A percentile compares a stretch with the other conserved stretches of the same genome.
Evolutionary conservation across 2,888 invertebrate species (phyloP).

Genomic region (Eudasyphora cyanicolor): DNA sequence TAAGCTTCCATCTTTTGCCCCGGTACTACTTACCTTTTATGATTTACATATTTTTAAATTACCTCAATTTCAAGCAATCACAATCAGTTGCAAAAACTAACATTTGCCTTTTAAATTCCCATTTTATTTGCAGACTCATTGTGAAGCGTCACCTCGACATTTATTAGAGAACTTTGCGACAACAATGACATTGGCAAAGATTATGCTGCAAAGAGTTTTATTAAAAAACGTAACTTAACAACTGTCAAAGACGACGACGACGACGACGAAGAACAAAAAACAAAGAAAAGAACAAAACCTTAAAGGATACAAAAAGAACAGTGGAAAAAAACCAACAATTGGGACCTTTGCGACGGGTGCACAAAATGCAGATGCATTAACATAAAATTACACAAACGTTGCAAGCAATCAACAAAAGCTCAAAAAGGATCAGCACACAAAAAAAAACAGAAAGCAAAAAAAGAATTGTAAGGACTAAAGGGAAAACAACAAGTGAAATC

Average conservation of each 20-base stretch:
- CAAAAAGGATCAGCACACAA: neutral
- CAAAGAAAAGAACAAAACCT: neutral
- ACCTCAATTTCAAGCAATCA: neutral
- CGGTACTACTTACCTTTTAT: too few species aligned
- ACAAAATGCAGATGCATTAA: slow-evolving; percentile 44
- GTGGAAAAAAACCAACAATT: slow-evolving; percentile 13
- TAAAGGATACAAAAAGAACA: neutral
- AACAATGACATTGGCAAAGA: slow-evolving; percentile 31
- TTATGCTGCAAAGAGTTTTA: slow-evolving; percentile 6
- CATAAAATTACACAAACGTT: slow-evolving; percentile 28
- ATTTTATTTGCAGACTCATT: slow-evolving; percentile 7
- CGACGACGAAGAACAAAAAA: neutral
- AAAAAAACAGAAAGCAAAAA: neutral
- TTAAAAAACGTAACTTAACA: slow-evolving; percentile 23
- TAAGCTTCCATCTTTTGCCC: too few species aligned
- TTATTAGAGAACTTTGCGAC: slow-evolving; percentile 23
- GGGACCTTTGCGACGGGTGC: slow-evolving; percentile 44
- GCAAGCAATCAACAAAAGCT: slow-evolving; percentile 36
- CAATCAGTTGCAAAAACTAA: slow-evolving; percentile 7
- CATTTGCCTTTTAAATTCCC: neutral
- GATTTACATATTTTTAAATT: neutral
- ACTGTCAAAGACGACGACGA: too few species aligned
- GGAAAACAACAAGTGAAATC: slow-evolving; percentile 39
- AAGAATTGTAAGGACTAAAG: neutral
- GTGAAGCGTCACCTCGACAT: slow-evolving; percentile 4